phyloP scores from a whole-genome alignment of 2,113 vertebrate species.

The Cathartes aura region DNA sequence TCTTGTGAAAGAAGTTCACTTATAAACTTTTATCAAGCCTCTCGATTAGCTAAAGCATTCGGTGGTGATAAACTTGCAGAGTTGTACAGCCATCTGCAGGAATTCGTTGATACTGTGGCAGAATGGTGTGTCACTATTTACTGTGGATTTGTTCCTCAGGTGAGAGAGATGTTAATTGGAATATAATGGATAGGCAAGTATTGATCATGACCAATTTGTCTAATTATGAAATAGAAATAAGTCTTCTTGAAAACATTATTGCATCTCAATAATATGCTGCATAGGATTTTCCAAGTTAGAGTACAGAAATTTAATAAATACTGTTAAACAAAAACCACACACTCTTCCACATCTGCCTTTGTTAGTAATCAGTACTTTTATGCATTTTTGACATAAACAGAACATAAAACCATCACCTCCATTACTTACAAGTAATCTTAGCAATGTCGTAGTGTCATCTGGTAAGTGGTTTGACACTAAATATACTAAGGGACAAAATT shows the following conservation, averaged over 20 bases:
- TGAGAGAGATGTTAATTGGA: not conserved
- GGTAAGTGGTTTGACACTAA: not conserved
- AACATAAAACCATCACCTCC: not conserved
- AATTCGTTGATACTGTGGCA: conserved; percentile 64
- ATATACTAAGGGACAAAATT: not conserved
- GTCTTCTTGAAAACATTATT: not conserved
- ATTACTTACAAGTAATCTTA: not conserved
- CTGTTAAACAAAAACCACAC: not conserved
- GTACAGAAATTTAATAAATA: not conserved
- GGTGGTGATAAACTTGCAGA: conserved; percentile 41
- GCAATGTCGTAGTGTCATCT: not conserved
- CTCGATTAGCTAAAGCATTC: not conserved
- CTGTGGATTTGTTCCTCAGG: not conserved
- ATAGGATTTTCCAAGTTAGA: not conserved
- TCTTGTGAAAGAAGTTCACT: not conserved
- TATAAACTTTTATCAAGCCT: not conserved
- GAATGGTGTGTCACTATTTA: not conserved
- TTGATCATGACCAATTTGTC: not conserved
- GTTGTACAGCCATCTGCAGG: conserved; percentile 65
- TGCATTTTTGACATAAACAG: not conserved
- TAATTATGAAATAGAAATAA: not conserved
- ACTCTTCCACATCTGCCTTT: not conserved
- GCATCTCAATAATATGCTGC: not conserved
- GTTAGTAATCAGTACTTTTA: not conserved
- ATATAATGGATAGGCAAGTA: not conserved